These are phyloP conservation scores for Torymus texanus DNA, from an alignment of 2,888 invertebrate species.

Conservation along the genomic window DNA sequence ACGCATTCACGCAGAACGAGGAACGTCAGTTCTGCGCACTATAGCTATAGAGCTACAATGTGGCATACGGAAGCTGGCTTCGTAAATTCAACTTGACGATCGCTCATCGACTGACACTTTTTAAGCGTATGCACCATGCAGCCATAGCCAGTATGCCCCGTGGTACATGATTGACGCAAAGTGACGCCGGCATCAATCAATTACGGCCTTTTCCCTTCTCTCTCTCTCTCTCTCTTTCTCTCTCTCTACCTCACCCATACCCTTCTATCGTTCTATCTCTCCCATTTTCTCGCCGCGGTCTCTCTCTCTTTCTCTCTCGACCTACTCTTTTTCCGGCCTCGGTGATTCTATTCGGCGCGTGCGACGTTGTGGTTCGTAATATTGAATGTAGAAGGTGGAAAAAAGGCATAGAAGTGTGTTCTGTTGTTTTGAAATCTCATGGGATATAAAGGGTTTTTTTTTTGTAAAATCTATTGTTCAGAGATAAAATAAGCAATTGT, in stretches of 20 bases:
- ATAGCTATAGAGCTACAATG: too few species aligned
- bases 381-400: too few species aligned
- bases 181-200: slow-evolving; percentile 52
- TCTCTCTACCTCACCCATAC: not conserved
- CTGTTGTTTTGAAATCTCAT: too few species aligned
- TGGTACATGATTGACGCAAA: slow-evolving; percentile 46
- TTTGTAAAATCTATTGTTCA: too few species aligned
- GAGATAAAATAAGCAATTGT: too few species aligned
- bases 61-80: not conserved
- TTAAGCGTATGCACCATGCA: slow-evolving; percentile 17
- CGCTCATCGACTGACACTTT: slow-evolving; percentile 45
- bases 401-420: too few species aligned
- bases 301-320: not conserved
- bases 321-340: not conserved
- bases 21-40: not conserved
- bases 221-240: slow-evolving; percentile 49
- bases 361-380: too few species aligned
- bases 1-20: not conserved
- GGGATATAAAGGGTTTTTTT: too few species aligned
- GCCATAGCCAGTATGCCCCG: not conserved
- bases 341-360: too few species aligned
- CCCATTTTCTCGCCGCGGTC: slow-evolving; percentile 1
- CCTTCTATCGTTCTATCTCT: not conserved
- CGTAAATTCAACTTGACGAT: slow-evolving; percentile 49
- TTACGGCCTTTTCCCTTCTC: slow-evolving; percentile 36